phyloP scores from a whole-genome alignment of 2,113 vertebrate species.

The Amblyornis subalaris region DNA sequence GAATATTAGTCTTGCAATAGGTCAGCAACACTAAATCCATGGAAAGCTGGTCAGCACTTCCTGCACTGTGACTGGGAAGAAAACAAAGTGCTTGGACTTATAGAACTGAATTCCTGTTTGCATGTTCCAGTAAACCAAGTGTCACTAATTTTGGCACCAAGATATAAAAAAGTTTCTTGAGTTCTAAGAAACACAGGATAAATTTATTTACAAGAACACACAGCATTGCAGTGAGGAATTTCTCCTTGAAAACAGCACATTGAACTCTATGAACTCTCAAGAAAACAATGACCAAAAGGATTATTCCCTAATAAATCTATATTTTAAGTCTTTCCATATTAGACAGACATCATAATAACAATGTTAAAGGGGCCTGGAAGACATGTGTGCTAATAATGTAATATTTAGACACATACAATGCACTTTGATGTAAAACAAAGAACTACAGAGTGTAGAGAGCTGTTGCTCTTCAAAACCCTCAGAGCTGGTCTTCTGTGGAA shows the following conservation, averaged over 20 bases:
- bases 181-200: conserved; percentile 15
- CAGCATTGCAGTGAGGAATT: not conserved
- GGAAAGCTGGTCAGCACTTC: not conserved
- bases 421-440: not conserved
- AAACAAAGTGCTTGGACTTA: not conserved
- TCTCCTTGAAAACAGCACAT: not conserved
- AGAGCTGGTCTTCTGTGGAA: not conserved
- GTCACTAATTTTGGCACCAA: conserved; percentile 19
- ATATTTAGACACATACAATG: not conserved
- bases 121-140: not conserved
- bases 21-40: not conserved
- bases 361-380: not conserved
- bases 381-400: not conserved
- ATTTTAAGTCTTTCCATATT: not conserved
- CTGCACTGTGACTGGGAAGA: not conserved
- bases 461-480: not conserved
- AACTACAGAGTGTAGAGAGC: not conserved
- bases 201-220: conserved; percentile 29
- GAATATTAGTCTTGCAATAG: not conserved
- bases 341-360: not conserved
- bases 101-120: not conserved
- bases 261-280: not conserved
- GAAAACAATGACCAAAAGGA: not conserved
- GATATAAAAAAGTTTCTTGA: not conserved
- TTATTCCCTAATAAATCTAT: not conserved